phyloP scores from a whole-genome alignment of 1,140 invertebrate genomes.

The Drosophila pandora region DNA sequence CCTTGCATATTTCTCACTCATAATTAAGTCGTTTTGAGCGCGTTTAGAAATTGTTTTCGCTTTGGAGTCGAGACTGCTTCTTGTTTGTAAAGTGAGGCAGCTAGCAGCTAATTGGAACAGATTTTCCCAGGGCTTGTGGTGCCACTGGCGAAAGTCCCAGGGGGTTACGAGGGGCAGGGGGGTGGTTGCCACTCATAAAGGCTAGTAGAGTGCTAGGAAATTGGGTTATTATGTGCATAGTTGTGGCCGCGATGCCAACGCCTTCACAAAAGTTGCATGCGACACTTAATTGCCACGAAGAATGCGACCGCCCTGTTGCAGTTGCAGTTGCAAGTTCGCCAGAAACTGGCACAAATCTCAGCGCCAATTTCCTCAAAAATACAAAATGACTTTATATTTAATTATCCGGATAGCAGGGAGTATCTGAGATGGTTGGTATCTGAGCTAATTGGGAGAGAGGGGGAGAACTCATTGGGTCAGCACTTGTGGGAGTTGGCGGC shows the following conservation, averaged over 20 bases:
- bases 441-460: slow-evolving; percentile 34
- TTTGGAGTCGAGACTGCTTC: slow-evolving; percentile 43
- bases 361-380: slow-evolving; percentile 30
- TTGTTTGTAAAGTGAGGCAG: slow-evolving; percentile 57
- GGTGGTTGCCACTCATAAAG: too few relatives aligned
- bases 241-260: slow-evolving; percentile 57
- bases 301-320: slow-evolving; percentile 35
- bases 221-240: slow-evolving; percentile 82
- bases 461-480: slow-evolving; percentile 58
- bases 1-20: slow-evolving; percentile 73
- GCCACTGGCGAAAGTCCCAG: slow-evolving; percentile 57
- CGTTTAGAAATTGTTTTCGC: slow-evolving; percentile 82
- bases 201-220: slow-evolving; percentile 34
- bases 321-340: background rate
- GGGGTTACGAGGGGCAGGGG: background rate
- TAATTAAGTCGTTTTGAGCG: slow-evolving; percentile 82
- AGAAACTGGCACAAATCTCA: slow-evolving; percentile 54
- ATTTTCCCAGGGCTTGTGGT: slow-evolving; percentile 65
- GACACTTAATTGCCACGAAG: slow-evolving; percentile 72
- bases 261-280: slow-evolving; percentile 61
- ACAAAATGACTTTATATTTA: slow-evolving; percentile 20
- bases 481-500: slow-evolving; percentile 36
- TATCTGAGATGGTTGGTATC: slow-evolving; percentile 19
- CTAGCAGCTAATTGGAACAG: slow-evolving; percentile 75
- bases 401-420: background rate